Evolutionary conservation across 2,797 vertebrate genomes (phyloP).

Genomic region (Hylomyscus alleni): DNA sequence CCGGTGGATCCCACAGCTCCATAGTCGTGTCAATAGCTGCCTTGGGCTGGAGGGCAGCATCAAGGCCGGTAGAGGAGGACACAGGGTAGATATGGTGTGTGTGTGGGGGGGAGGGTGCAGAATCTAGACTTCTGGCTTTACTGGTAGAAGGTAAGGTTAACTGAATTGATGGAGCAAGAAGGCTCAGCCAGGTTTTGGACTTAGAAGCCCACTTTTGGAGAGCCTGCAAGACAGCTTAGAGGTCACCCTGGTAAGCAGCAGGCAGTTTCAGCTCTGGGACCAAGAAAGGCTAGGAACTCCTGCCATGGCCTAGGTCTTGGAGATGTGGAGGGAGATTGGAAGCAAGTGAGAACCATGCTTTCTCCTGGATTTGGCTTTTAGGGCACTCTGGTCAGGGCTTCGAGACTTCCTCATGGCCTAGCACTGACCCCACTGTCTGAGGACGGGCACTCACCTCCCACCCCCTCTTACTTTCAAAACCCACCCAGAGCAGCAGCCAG

Average conservation of each 20-base stretch:
- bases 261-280: background rate
- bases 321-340: background rate
- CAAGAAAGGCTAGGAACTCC: background rate
- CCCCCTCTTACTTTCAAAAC: background rate
- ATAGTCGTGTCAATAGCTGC: background rate
- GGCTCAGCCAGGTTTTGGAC: background rate
- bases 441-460: background rate
- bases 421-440: background rate
- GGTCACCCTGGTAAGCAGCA: background rate
- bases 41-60: background rate
- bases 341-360: background rate
- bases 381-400: background rate
- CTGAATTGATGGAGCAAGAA: background rate
- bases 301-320: background rate
- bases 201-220: background rate
- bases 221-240: background rate
- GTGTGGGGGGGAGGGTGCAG: background rate
- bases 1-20: background rate
- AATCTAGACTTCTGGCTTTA: background rate
- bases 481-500: background rate
- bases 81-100: accelerated
- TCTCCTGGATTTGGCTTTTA: slow-evolving; percentile 1
- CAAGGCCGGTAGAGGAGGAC: background rate
- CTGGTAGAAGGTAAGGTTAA: background rate
- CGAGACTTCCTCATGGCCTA: background rate